A percentile compares a stretch with the other conserved stretches of the same genome.
Evolutionary conservation across 2,888 invertebrate genomes (phyloP).

Genomic region (Melanotus villosus): DNA sequence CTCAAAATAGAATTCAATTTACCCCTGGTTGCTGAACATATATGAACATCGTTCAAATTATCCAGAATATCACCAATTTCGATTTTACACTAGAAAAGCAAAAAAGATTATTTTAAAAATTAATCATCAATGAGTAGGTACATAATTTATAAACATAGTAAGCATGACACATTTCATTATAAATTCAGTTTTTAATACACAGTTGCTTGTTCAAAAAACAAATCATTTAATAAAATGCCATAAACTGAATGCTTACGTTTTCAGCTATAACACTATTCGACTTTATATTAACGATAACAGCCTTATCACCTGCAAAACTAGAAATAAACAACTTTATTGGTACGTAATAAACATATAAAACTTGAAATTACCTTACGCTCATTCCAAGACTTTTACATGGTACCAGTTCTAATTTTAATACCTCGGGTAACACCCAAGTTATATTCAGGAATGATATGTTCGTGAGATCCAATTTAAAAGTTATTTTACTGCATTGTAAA

Average conservation of each 20-base stretch:
- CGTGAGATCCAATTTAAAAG: constrained; percentile 70
- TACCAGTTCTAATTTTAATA: constrained; percentile 72
- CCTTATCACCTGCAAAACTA: constrained; percentile 74
- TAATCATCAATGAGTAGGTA: not conserved
- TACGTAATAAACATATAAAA: too few species aligned
- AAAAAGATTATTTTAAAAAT: not conserved
- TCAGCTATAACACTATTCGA: constrained; percentile 76
- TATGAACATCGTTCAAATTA: constrained; percentile 73
- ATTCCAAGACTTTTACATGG: constrained; percentile 76
- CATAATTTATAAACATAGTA: too few species aligned
- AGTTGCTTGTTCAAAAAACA: too few species aligned
- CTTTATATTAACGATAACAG: constrained; percentile 73
- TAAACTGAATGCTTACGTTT: constrained; percentile 76
- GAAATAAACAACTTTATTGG: not conserved
- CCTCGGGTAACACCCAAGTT: constrained; percentile 74
- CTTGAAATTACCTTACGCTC: constrained; percentile 70
- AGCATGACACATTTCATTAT: too few species aligned
- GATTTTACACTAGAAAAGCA: constrained; percentile 70
- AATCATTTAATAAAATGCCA: too few species aligned
- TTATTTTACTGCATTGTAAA: constrained; percentile 69
- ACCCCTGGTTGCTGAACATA: constrained; percentile 69
- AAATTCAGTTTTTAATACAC: too few species aligned
- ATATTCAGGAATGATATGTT: constrained; percentile 76
- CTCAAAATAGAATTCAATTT: constrained; percentile 70
- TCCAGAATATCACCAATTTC: constrained; percentile 76